These are phyloP conservation scores for Meriones unguiculatus DNA, from an alignment of 2,113 vertebrate species.

Conservation along the genomic window DNA sequence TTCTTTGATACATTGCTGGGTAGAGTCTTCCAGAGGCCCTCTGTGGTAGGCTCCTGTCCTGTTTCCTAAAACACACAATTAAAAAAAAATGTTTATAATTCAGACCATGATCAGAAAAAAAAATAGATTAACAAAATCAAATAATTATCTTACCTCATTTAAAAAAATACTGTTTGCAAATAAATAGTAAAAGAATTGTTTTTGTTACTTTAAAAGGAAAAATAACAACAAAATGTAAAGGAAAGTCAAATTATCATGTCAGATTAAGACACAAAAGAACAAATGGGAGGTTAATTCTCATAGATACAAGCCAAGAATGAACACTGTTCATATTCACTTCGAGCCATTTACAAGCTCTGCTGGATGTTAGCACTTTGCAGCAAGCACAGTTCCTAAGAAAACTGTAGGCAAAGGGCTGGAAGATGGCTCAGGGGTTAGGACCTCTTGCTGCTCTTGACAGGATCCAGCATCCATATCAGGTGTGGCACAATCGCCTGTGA, in stretches of 20 bases:
- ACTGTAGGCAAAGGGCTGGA: not conserved
- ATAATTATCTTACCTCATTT: not conserved
- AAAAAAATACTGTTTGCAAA: not conserved
- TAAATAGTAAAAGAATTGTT: not conserved
- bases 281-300: not conserved
- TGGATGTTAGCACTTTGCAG: not conserved
- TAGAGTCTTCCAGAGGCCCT: too few relatives aligned
- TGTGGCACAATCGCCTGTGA: not conserved
- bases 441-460: not conserved
- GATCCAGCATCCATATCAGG: not conserved
- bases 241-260: not conserved
- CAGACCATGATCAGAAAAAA: not conserved
- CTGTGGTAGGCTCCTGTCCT: too few relatives aligned
- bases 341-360: not conserved
- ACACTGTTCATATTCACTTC: not conserved
- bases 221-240: not conserved
- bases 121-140: not conserved
- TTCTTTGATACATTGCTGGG: too few relatives aligned
- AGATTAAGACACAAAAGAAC: slow-evolving; percentile 7
- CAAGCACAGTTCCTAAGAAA: not conserved
- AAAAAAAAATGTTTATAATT: not conserved
- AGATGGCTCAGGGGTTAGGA: not conserved
- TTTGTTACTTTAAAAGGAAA: not conserved
- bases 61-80: not conserved
- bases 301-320: not conserved